These are phyloP conservation scores for Merodon equestris DNA, from an alignment of 2,888 invertebrate genomes.

Conservation along the genomic window DNA sequence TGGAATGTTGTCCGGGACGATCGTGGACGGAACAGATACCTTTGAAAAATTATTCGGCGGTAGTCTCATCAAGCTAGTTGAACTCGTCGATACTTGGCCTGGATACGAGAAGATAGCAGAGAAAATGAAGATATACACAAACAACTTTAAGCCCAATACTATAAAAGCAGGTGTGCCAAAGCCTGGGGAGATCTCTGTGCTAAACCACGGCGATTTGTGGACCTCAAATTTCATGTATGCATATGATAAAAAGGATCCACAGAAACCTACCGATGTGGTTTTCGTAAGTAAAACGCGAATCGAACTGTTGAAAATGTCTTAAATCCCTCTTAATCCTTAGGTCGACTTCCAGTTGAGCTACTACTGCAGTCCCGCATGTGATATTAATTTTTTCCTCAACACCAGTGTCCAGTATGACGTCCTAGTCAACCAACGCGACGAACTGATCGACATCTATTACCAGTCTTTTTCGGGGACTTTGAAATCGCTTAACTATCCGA, in stretches of 20 bases:
- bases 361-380: constrained; percentile 77
- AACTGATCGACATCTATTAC: constrained; percentile 73
- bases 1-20: constrained; percentile 74
- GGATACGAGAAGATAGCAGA: constrained; percentile 71
- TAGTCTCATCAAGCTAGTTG: constrained; percentile 74
- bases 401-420: constrained; percentile 76
- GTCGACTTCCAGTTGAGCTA: constrained; percentile 78
- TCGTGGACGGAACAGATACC: constrained; percentile 72
- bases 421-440: constrained; percentile 71
- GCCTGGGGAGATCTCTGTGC: constrained; percentile 75
- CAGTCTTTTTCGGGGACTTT: constrained; percentile 72
- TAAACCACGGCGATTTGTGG: constrained; percentile 81
- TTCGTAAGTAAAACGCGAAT: constrained; percentile 74
- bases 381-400: constrained; percentile 78
- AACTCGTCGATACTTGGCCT: constrained; percentile 71
- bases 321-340: constrained; percentile 63
- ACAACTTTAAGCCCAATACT: constrained; percentile 74
- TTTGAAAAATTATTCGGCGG: constrained; percentile 75
- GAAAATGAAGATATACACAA: constrained; percentile 74
- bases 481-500: constrained; percentile 69
- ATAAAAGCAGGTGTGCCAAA: constrained; percentile 73
- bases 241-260: constrained; percentile 69
- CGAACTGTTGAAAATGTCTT: background rate
- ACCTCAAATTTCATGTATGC: constrained; percentile 78
- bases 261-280: constrained; percentile 70